Conservation (phyloP, 2,797 vertebrate genomes). For the Molossus molossus region DNA sequence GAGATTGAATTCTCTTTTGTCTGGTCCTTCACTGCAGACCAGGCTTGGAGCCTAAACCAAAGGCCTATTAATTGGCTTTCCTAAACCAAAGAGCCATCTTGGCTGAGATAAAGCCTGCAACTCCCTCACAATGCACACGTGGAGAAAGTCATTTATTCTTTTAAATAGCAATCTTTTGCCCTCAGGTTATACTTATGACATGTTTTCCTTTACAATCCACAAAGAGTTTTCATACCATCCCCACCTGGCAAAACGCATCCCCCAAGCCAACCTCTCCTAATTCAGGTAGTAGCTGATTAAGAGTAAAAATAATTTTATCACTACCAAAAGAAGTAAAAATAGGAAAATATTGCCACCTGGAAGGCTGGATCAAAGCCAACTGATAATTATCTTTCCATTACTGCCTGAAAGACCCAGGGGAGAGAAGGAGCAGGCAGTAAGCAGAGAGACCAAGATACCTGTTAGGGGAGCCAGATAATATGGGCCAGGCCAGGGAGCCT, state of each 20-base stretch:
- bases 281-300: slow-evolving; percentile 45
- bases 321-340: slow-evolving; percentile 52
- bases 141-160: slow-evolving; percentile 74
- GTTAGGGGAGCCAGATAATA: too few relatives aligned
- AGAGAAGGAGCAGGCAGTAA: background rate
- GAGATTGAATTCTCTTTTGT: slow-evolving; percentile 56
- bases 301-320: slow-evolving; percentile 58
- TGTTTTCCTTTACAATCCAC: background rate
- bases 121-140: slow-evolving; percentile 10
- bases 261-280: slow-evolving; percentile 3
- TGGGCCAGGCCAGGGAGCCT: background rate
- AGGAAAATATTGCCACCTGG: slow-evolving; percentile 16
- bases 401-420: background rate
- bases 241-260: background rate
- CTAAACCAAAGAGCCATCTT: slow-evolving; percentile 72
- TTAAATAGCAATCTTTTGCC: slow-evolving; percentile 58
- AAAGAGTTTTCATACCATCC: background rate
- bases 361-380: slow-evolving; percentile 40
- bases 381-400: background rate
- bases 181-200: slow-evolving; percentile 30
- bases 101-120: slow-evolving; percentile 41
- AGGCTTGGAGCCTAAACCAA: slow-evolving; percentile 44
- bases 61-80: slow-evolving; percentile 70
- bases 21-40: background rate
- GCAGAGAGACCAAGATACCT: background rate